A percentile compares a stretch with the other conserved stretches of the same genome.
These are phyloP conservation scores for Remorina albescens DNA, from an alignment of 2,797 vertebrate species.

Conservation along the genomic window DNA sequence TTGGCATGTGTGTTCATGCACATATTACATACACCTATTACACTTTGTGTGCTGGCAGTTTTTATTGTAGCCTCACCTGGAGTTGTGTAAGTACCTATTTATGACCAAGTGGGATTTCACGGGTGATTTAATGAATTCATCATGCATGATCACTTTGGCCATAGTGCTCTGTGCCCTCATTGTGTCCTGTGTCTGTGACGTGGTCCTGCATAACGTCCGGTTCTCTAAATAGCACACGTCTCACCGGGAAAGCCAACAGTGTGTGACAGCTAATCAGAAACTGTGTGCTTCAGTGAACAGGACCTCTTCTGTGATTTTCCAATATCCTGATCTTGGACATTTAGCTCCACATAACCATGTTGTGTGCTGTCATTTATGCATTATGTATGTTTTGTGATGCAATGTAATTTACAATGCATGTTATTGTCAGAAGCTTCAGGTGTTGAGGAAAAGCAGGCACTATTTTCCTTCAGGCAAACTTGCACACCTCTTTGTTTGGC, in stretches of 20 bases:
- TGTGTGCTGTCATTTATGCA: conserved; percentile 48
- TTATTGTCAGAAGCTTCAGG: conserved; percentile 10
- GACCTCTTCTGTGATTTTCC: conserved; percentile 56
- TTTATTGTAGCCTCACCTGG: conserved; percentile 40
- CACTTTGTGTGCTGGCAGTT: conserved; percentile 23
- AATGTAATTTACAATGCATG: conserved; percentile 9
- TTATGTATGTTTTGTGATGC: conserved; percentile 45
- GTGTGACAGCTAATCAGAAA: conserved; percentile 73
- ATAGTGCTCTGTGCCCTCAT: conserved; percentile 36
- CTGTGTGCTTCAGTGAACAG: conserved; percentile 56
- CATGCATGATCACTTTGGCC: conserved; percentile 27
- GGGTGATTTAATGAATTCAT: conserved; percentile 21
- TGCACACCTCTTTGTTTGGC: conserved; percentile 2
- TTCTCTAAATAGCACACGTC: conserved; percentile 57
- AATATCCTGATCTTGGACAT: conserved; percentile 62
- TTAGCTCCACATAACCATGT: conserved; percentile 46
- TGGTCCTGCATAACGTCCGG: conserved; percentile 37
- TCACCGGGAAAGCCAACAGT: conserved; percentile 40
- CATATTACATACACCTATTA: conserved; percentile 24
- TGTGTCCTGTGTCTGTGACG: conserved; percentile 44
- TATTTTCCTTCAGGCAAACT: conserved; percentile 12
- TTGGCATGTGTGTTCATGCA: background rate
- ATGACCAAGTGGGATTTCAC: background rate
- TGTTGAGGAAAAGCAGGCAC: conserved; percentile 30
- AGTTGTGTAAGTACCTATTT: conserved; percentile 55